A percentile compares a stretch with the other conserved stretches of the same genome.
phyloP scores from a whole-genome alignment of 1,140 invertebrate genomes.

The Ganaspis sp. region DNA sequence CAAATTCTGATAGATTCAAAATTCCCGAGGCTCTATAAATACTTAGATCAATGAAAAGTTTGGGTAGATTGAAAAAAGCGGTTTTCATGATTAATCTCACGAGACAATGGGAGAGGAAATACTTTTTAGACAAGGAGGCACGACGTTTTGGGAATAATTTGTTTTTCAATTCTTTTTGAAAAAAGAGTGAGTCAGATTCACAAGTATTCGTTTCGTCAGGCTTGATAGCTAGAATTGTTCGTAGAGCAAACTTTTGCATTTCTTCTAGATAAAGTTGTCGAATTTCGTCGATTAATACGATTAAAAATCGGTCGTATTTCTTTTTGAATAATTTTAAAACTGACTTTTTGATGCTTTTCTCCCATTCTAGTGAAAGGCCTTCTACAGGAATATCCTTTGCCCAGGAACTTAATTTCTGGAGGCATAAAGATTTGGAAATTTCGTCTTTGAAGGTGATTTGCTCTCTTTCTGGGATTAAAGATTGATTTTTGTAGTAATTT shows the following conservation, averaged over 20 bases:
- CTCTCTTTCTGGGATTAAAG: neutral
- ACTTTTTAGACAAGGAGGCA: conserved; percentile 55
- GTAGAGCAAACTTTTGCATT: conserved; percentile 58
- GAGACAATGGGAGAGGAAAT: conserved; percentile 66
- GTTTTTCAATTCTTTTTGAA: neutral
- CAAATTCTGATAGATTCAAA: conserved; percentile 48
- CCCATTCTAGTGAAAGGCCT: conserved; percentile 55
- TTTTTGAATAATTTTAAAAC: conserved; percentile 52
- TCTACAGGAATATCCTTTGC: conserved; percentile 51
- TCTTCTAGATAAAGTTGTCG: conserved; percentile 60
- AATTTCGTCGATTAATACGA: conserved; percentile 59
- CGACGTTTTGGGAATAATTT: conserved; percentile 49
- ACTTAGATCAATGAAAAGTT: conserved; percentile 47
- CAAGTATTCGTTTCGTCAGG: neutral
- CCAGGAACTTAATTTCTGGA: conserved; percentile 49
- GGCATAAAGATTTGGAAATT: conserved; percentile 39
- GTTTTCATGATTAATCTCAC: conserved; percentile 61
- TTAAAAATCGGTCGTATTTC: conserved; percentile 52
- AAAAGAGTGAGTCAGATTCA: too few species aligned
- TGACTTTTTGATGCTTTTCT: conserved; percentile 60
- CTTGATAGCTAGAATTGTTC: conserved; percentile 7
- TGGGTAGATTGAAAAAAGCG: conserved; percentile 57
- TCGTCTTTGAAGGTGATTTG: neutral
- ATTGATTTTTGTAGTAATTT: neutral
- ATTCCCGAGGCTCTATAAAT: conserved; percentile 41